Conservation (phyloP, 2,888 invertebrate species). For the Orthosia cruda region DNA sequence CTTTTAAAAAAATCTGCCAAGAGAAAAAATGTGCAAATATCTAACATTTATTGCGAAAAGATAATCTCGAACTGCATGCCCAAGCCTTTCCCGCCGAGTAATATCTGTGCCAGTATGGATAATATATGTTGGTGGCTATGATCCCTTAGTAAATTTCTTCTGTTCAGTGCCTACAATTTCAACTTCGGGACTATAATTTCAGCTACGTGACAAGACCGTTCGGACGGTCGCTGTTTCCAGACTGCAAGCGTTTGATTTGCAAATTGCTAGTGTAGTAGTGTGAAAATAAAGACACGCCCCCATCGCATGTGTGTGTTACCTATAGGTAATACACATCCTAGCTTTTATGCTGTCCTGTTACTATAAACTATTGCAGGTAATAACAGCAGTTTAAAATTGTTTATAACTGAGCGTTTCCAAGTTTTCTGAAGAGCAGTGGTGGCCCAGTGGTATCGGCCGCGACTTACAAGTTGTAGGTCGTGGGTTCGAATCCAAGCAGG, state of each 20-base stretch:
- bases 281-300: slow-evolving; percentile 24
- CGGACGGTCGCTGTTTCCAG: not conserved
- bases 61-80: not conserved
- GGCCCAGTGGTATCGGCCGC: too few relatives aligned
- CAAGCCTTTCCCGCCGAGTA: not conserved
- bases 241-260: slow-evolving; percentile 16
- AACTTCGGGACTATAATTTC: slow-evolving; percentile 1
- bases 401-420: not conserved
- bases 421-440: too few relatives aligned
- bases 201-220: not conserved
- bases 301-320: not conserved
- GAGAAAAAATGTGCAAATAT: not conserved
- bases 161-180: slow-evolving; percentile 11
- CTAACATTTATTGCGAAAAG: not conserved
- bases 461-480: too few relatives aligned
- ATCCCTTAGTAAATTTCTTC: slow-evolving; percentile 24
- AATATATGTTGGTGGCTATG: not conserved
- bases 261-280: slow-evolving; percentile 30
- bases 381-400: not conserved
- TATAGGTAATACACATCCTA: not conserved
- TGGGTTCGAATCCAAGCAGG: too few relatives aligned
- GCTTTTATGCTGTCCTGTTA: slow-evolving; percentile 32
- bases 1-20: not conserved
- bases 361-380: slow-evolving; percentile 21
- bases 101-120: too few relatives aligned